These are phyloP conservation scores for Lichenostomus cassidix DNA, from an alignment of 2,113 vertebrate species.

Conservation along the genomic window DNA sequence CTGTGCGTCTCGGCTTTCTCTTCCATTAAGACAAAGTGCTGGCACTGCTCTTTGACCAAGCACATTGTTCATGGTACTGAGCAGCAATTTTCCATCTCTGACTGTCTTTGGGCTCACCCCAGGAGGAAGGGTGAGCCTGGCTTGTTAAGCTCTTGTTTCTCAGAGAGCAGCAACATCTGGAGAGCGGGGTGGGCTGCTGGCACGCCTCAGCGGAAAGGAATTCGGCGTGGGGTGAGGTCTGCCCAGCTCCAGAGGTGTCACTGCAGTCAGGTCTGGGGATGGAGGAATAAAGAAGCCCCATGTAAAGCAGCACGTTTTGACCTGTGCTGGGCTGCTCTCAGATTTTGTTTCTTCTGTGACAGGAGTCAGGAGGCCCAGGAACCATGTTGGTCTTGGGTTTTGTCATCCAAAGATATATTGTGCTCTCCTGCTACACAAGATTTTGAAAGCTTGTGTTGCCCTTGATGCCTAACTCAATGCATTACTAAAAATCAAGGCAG, in stretches of 20 bases:
- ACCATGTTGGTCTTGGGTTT: not conserved
- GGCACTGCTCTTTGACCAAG: constrained; percentile 51
- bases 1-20: constrained; percentile 44
- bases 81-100: constrained; percentile 73
- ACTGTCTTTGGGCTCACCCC: constrained; percentile 74
- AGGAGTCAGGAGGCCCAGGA: not conserved
- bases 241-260: constrained; percentile 77
- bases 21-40: constrained; percentile 70
- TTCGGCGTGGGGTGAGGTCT: constrained; percentile 67
- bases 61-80: constrained; percentile 70
- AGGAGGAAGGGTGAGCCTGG: constrained; percentile 78
- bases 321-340: not conserved
- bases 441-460: constrained; percentile 7
- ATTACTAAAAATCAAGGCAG: constrained; percentile 32
- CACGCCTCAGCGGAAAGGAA: constrained; percentile 69
- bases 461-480: not conserved
- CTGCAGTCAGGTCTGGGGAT: constrained; percentile 65
- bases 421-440: not conserved
- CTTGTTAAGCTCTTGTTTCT: constrained; percentile 73
- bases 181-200: constrained; percentile 67
- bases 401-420: not conserved
- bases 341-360: constrained; percentile 46
- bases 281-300: constrained; percentile 58
- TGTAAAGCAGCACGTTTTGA: not conserved
- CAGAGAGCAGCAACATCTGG: constrained; percentile 77